A percentile compares a stretch with the other conserved stretches of the same genome.
phyloP scores from a whole-genome alignment of 2,888 invertebrate genomes.

The Aleiodes testaceus region DNA sequence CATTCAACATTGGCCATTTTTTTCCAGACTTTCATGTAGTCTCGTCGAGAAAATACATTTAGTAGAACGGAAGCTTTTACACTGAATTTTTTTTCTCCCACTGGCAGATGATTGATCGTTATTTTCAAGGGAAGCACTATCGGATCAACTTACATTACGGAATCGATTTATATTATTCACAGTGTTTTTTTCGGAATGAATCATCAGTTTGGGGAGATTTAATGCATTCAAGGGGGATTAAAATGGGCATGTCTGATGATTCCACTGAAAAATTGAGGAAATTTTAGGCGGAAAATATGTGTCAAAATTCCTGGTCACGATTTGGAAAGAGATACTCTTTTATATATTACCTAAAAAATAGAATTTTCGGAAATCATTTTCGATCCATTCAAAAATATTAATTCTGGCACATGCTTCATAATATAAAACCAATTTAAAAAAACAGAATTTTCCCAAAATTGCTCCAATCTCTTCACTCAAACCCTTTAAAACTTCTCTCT shows the following conservation, averaged over 20 bases:
- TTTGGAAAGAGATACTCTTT: too few species aligned
- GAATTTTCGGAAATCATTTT: too few species aligned
- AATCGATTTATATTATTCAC: conserved; percentile 9
- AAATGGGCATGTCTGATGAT: not conserved
- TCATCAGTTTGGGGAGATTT: not conserved
- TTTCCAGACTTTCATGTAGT: not conserved
- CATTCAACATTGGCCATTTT: not conserved
- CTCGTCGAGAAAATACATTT: conserved; percentile 25
- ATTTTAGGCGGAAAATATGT: too few species aligned
- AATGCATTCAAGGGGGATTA: not conserved
- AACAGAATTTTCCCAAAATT: too few species aligned
- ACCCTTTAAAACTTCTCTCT: not conserved
- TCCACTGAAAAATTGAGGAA: too few species aligned
- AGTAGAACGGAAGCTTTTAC: conserved; percentile 41
- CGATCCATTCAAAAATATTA: too few species aligned
- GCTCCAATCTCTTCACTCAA: not conserved
- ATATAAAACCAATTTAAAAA: too few species aligned
- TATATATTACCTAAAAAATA: too few species aligned
- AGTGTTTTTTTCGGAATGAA: too few species aligned
- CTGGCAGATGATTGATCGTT: conserved; percentile 40
- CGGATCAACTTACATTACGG: not conserved
- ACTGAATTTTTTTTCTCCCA: conserved; percentile 11
- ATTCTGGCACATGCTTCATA: too few species aligned
- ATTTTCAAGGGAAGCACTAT: not conserved
- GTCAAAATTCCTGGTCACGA: too few species aligned